Percentiles rank a stretch among this genome's conserved stretches.
phyloP scores from a whole-genome alignment of 2,888 invertebrate species.

The Selenia dentaria region DNA sequence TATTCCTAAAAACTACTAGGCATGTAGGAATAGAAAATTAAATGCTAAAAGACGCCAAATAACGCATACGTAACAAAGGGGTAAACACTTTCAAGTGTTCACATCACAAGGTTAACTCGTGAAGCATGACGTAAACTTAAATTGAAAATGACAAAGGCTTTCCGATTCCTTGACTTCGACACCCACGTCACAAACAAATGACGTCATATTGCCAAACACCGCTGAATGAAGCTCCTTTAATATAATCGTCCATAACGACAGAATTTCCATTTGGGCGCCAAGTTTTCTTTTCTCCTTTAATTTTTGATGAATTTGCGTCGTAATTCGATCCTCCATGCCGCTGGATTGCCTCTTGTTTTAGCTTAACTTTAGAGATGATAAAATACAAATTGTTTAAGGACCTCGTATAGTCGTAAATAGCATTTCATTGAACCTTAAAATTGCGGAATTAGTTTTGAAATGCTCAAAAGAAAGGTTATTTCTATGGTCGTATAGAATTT shows the following conservation, averaged over 20 bases:
- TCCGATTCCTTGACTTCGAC: conserved; percentile 26
- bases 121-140: conserved; percentile 4
- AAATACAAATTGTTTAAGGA: conserved; percentile 8
- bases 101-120: background rate
- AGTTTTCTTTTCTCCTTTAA: conserved; percentile 15
- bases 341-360: conserved; percentile 6
- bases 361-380: conserved; percentile 2
- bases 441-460: conserved; percentile 4
- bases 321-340: conserved; percentile 16
- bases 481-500: conserved; percentile 9
- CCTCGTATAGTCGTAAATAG: conserved; percentile 6
- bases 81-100: too few species aligned
- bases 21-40: too few species aligned
- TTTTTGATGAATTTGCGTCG: conserved; percentile 18
- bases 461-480: conserved; percentile 7
- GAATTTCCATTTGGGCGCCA: conserved; percentile 10
- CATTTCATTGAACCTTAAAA: conserved; percentile 10
- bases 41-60: too few species aligned
- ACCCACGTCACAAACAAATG: conserved; percentile 14
- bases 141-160: conserved; percentile 35
- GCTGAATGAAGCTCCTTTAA: background rate
- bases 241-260: conserved; percentile 3
- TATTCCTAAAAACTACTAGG: too few species aligned
- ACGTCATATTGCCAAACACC: conserved; percentile 13
- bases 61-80: too few species aligned